Evolutionary conservation across 2,888 invertebrate species (phyloP), one percentile per base, ranked within the genome.

Genomic region (Pollenia labialis): DNA sequence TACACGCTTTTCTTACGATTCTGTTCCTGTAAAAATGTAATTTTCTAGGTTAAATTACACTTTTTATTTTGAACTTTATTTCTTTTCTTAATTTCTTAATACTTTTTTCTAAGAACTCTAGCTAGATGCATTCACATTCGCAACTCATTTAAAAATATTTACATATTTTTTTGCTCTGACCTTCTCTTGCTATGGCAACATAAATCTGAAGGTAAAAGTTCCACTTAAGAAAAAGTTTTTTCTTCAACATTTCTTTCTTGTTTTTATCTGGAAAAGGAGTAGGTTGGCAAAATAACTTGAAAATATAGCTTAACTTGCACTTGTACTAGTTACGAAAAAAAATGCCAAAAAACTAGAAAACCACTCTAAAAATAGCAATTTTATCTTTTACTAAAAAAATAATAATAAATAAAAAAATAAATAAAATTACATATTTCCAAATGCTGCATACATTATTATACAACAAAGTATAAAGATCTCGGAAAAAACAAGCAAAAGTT

Each of bases 251-350:
- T 32, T 32, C 32, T 32, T 32, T 6, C 32, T 0, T 32, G 50
- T 48, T 23, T 56, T 66, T 40, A 10, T n/a, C 18, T 48, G 6
- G 1, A 32, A 32, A 40, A 18, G 50, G 0, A 44, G 52, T 66
- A 11, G 64, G 66, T 76, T 68, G 48, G 10, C 12, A 23, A n/a
- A 69, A 68, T 23, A 69, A 52, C 16, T 56, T 64, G 23, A 46
- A 74, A 60, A 75, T 68, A 82, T 82, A 56, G 71, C 76, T 48
- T 54, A 62, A 72, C 77, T 72, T 83, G 71, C 77, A 83, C 83
- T 83, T 83, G 83, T 66, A n/a, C 77, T 58, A 77, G 12, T 83
- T 75, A 66, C 50, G 12, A 18, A 52, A n/a, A 8, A 80, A 44
- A n/a, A 62, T 56, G 56, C 23, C 58, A 64, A 64, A 16, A 48